These are phyloP conservation scores for Seriola quinqueradiata DNA, from an alignment of 2,113 vertebrate species.

Conservation along the genomic window DNA sequence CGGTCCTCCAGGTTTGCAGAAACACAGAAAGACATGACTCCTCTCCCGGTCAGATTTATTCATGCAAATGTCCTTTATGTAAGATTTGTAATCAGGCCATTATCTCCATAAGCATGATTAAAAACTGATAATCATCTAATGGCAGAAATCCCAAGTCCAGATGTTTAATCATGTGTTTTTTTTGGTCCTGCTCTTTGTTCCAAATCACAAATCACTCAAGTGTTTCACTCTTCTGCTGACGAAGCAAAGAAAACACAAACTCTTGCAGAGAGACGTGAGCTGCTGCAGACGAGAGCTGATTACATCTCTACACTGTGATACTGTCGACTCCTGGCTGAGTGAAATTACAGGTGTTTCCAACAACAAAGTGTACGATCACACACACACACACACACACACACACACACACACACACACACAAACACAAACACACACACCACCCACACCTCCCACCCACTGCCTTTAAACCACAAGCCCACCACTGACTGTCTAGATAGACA, in stretches of 20 bases:
- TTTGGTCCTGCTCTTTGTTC: not conserved
- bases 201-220: constrained; percentile 11
- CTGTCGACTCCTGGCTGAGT: constrained; percentile 20
- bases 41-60: not conserved
- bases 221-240: constrained; percentile 33
- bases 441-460: constrained; percentile 3
- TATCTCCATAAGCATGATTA: constrained; percentile 18
- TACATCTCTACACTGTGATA: constrained; percentile 28
- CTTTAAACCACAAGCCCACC: constrained; percentile 33
- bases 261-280: constrained; percentile 10
- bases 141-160: constrained; percentile 29
- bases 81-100: not conserved
- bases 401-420: too few relatives aligned
- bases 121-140: constrained; percentile 41
- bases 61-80: not conserved
- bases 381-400: not conserved
- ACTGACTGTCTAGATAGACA: not conserved
- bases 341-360: constrained; percentile 56
- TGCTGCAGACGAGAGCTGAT: constrained; percentile 34
- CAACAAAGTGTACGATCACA: constrained; percentile 26
- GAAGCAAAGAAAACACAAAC: constrained; percentile 39
- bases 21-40: not conserved
- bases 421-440: too few relatives aligned
- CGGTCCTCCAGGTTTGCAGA: too few relatives aligned
- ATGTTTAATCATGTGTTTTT: constrained; percentile 32